These are phyloP conservation scores for Bryconaethiops microstoma DNA, from an alignment of 2,797 vertebrate genomes.

Conservation along the genomic window DNA sequence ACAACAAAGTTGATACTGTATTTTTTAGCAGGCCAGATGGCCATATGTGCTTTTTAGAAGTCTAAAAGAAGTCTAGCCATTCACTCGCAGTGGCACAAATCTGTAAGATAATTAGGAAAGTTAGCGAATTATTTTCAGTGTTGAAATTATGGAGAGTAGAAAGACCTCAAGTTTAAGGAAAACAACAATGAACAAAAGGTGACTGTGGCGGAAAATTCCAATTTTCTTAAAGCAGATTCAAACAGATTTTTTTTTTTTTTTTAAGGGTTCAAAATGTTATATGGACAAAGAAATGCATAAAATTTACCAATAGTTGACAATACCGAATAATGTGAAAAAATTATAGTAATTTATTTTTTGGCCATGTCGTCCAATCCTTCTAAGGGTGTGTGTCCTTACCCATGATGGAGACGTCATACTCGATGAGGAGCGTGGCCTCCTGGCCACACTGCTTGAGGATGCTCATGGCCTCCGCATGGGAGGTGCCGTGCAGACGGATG, in stretches of 20 bases:
- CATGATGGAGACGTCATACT: slow-evolving; percentile 97
- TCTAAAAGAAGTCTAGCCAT: background rate
- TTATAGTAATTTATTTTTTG: too few species aligned
- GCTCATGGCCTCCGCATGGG: slow-evolving; percentile 93
- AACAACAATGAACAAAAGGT: background rate
- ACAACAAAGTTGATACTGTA: too few species aligned
- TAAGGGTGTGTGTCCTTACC: slow-evolving; percentile 75
- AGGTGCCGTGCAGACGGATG: slow-evolving; percentile 92
- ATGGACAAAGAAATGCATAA: background rate
- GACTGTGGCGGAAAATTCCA: background rate
- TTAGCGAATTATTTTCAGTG: background rate
- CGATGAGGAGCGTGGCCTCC: slow-evolving; percentile 92
- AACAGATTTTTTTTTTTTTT: background rate
- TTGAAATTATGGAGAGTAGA: background rate
- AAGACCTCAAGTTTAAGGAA: background rate
- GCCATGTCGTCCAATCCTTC: background rate
- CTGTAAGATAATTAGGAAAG: background rate
- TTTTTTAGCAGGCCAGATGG: too few species aligned
- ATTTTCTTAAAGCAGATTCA: too few species aligned
- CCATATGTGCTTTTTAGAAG: too few species aligned
- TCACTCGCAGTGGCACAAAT: background rate
- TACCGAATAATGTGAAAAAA: too few species aligned
- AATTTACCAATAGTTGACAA: too few species aligned
- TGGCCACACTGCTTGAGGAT: slow-evolving; percentile 97
- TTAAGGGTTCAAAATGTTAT: background rate